A percentile compares a stretch with the other conserved stretches of the same genome.
Conservation (phyloP, 2,113 vertebrate genomes). For the Puntigrus tetrazona region DNA sequence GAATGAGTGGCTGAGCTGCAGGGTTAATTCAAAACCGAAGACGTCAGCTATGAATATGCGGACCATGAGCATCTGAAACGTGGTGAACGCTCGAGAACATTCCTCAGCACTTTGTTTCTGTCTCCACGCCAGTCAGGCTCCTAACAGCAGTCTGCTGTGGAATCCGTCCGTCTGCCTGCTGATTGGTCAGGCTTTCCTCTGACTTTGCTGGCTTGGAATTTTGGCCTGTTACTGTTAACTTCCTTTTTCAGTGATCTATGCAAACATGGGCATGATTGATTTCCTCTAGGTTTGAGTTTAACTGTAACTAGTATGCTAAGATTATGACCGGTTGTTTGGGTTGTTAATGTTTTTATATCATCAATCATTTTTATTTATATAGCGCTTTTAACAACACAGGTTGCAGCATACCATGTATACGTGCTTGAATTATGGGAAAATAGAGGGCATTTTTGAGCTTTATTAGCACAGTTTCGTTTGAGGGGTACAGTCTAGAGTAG, state of each 20-base stretch:
- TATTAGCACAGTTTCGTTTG: neutral
- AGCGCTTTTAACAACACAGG: no score
- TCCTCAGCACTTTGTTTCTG: conserved; percentile 48
- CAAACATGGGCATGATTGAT: neutral
- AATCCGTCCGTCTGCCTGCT: conserved; percentile 46
- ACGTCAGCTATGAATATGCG: neutral
- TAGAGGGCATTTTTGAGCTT: neutral
- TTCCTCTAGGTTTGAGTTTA: neutral
- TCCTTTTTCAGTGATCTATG: conserved; percentile 7
- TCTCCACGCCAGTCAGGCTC: conserved; percentile 6
- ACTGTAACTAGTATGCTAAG: neutral
- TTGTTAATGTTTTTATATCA: neutral
- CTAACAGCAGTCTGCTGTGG: conserved; percentile 45
- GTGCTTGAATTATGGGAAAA: neutral
- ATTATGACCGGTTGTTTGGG: neutral
- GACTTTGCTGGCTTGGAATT: conserved; percentile 63
- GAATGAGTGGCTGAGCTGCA: neutral
- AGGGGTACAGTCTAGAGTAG: neutral
- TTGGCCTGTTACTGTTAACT: conserved; percentile 14
- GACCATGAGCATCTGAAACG: neutral
- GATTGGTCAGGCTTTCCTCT: conserved; percentile 49
- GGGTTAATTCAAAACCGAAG: conserved; percentile 16
- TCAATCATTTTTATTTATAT: no score
- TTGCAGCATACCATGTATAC: no score
- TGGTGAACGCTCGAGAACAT: conserved; percentile 29